These are phyloP conservation scores for Oegoconia quadripuncta DNA, from an alignment of 2,888 invertebrate genomes.

Conservation along the genomic window DNA sequence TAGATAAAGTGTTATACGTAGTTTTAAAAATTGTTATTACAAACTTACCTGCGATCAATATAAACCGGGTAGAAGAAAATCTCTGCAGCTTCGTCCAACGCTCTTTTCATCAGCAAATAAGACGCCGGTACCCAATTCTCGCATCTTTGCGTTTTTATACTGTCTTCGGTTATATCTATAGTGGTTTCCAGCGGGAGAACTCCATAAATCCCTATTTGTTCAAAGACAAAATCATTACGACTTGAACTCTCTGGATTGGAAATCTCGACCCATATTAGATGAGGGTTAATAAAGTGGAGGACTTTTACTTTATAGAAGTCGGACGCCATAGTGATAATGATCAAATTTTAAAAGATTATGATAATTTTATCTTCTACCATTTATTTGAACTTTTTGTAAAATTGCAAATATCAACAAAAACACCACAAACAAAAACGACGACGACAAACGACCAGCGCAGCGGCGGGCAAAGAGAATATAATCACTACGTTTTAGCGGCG, in stretches of 20 bases:
- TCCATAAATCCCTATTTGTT: constrained; percentile 60
- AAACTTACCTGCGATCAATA: constrained; percentile 45
- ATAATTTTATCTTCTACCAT: too few species aligned
- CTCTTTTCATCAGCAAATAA: constrained; percentile 30
- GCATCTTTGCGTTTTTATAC: constrained; percentile 26
- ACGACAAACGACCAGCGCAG: too few species aligned
- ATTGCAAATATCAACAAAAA: too few species aligned
- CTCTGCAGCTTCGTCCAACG: constrained; percentile 30
- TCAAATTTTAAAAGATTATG: too few species aligned
- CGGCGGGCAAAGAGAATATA: too few species aligned
- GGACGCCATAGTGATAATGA: constrained; percentile 36
- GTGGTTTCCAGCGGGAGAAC: constrained; percentile 42
- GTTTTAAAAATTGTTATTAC: too few species aligned
- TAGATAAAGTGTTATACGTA: not conserved
- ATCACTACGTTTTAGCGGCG: too few species aligned
- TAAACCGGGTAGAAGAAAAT: constrained; percentile 46
- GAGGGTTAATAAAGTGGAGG: constrained; percentile 48
- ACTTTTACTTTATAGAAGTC: constrained; percentile 50
- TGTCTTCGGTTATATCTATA: constrained; percentile 26
- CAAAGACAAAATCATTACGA: constrained; percentile 34
- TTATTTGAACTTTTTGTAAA: too few species aligned
- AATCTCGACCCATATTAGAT: constrained; percentile 57
- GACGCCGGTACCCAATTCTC: constrained; percentile 49
- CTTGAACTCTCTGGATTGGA: constrained; percentile 14
- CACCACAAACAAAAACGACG: too few species aligned